Percentiles rank a stretch among this genome's conserved stretches.
Evolutionary conservation across 1,140 invertebrate genomes (phyloP).

Genomic region (Tetramorium parvispinum): DNA sequence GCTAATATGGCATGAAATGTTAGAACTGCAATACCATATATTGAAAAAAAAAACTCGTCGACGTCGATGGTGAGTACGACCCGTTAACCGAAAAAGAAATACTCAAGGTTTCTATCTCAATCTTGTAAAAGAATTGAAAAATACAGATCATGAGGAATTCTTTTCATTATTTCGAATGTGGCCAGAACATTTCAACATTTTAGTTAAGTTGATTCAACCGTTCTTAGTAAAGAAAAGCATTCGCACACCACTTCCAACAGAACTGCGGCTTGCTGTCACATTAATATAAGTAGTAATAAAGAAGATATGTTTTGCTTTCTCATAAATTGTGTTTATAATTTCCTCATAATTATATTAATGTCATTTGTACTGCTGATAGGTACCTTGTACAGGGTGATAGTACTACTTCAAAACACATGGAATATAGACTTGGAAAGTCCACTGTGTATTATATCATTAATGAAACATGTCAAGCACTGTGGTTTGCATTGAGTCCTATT

Average conservation of each 20-base stretch:
- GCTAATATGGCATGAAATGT: too few species aligned
- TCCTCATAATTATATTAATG: too few species aligned
- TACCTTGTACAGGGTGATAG: neutral
- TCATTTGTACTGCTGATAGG: neutral
- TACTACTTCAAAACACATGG: neutral
- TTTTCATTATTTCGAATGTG: slow-evolving; percentile 6
- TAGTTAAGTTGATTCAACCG: neutral
- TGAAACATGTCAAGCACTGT: neutral
- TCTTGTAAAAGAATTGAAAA: neutral
- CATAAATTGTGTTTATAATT: too few species aligned
- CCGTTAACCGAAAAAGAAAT: neutral
- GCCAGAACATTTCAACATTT: neutral
- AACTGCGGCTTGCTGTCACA: neutral
- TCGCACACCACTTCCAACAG: neutral
- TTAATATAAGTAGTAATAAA: neutral
- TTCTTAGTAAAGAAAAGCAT: neutral
- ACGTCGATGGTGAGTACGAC: neutral
- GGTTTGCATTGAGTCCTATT: neutral
- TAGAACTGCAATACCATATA: too few species aligned
- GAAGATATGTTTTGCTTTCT: neutral
- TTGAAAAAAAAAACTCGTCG: neutral
- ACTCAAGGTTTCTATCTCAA: neutral
- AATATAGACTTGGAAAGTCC: neutral
- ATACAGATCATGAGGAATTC: neutral
- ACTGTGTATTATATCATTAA: neutral